Conservation (phyloP, 1,140 invertebrate genomes). For the Danaus melanippus region DNA sequence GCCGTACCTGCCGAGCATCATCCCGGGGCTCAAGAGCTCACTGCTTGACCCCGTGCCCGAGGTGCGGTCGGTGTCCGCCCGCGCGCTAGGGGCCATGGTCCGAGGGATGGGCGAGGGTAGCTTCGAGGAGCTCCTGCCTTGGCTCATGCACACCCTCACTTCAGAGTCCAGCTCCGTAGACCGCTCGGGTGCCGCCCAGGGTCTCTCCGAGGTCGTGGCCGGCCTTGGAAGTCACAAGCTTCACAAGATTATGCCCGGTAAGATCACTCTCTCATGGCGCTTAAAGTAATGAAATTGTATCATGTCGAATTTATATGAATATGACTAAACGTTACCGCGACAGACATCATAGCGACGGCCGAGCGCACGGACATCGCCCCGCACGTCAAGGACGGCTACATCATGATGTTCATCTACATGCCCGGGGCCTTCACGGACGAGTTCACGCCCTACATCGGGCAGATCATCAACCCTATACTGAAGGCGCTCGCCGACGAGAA, state of each 20-base stretch:
- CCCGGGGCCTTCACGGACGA: slow-evolving; percentile 95
- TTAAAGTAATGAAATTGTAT: neutral
- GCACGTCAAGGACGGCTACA: slow-evolving; percentile 99
- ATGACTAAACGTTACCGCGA: slow-evolving; percentile 9
- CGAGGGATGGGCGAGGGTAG: slow-evolving; percentile 94
- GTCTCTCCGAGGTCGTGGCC: slow-evolving; percentile 93
- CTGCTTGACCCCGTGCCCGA: slow-evolving; percentile 98
- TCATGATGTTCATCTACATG: slow-evolving; percentile 99
- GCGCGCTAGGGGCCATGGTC: slow-evolving; percentile 98
- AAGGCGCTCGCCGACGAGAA: slow-evolving; percentile 99
- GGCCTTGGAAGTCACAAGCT: slow-evolving; percentile 96
- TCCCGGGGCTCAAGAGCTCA: slow-evolving; percentile 96
- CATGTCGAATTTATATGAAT: neutral
- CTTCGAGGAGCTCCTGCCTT: slow-evolving; percentile 96
- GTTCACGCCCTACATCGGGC: slow-evolving; percentile 96
- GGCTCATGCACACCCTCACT: slow-evolving; percentile 99
- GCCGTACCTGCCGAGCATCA: slow-evolving; percentile 96
- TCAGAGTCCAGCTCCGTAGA: slow-evolving; percentile 97
- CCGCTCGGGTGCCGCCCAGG: slow-evolving; percentile 98
- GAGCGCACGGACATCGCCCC: slow-evolving; percentile 95
- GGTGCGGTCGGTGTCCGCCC: slow-evolving; percentile 91
- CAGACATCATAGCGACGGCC: slow-evolving; percentile 95
- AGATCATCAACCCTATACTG: slow-evolving; percentile 97
- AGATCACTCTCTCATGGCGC: too few relatives aligned
- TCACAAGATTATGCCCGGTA: slow-evolving; percentile 93